Evolutionary conservation across 2,888 invertebrate genomes (phyloP).

Genomic region (Pammene aurita): DNA sequence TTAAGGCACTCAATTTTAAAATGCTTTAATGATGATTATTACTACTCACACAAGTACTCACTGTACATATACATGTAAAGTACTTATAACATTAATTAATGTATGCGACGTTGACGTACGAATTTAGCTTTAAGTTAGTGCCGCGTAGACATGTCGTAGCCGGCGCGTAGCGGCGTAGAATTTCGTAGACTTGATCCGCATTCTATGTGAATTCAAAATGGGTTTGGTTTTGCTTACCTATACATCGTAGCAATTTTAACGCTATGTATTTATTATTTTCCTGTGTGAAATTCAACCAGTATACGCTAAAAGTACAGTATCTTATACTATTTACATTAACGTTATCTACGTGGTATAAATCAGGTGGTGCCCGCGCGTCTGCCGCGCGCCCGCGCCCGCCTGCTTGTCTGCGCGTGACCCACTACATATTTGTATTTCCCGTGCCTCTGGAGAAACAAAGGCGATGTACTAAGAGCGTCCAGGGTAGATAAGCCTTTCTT

Average conservation of each 20-base stretch:
- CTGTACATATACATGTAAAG: slow-evolving; percentile 6
- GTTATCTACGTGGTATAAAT: slow-evolving; percentile 42
- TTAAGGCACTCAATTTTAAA: slow-evolving; percentile 21
- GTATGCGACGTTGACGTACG: background rate
- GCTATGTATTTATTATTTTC: no score
- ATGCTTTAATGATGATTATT: slow-evolving; percentile 19
- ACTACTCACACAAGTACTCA: slow-evolving; percentile 12
- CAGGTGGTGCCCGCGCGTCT: slow-evolving; percentile 51
- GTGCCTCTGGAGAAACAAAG: slow-evolving; percentile 9
- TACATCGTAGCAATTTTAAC: background rate
- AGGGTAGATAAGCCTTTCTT: background rate
- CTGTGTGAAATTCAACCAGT: no score
- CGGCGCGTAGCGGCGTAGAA: slow-evolving; percentile 34
- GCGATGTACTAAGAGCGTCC: background rate
- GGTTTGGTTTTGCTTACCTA: background rate
- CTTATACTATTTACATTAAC: slow-evolving; percentile 20
- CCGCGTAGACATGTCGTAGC: slow-evolving; percentile 37
- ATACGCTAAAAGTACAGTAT: background rate
- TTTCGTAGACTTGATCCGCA: slow-evolving; percentile 15
- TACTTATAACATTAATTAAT: background rate
- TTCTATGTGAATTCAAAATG: background rate
- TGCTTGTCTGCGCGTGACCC: slow-evolving; percentile 46
- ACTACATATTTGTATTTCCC: slow-evolving; percentile 31
- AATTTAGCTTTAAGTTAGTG: background rate
- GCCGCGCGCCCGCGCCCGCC: slow-evolving; percentile 40